Percentiles rank a stretch among this genome's conserved stretches.
These are phyloP conservation scores for Heteromyza rotundicornis DNA, from an alignment of 2,888 invertebrate genomes.

Conservation along the genomic window DNA sequence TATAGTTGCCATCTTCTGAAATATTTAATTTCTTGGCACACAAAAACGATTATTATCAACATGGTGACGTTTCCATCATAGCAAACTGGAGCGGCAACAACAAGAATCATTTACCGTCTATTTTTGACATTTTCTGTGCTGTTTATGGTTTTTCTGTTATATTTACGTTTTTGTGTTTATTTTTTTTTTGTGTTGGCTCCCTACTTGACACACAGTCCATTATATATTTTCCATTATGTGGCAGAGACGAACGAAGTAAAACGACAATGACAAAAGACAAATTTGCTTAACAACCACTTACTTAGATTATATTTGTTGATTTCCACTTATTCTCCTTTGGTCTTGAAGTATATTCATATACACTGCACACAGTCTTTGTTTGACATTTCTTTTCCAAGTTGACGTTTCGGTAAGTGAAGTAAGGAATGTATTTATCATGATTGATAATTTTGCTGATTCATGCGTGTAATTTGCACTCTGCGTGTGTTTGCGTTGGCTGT, in stretches of 20 bases:
- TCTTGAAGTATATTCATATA: neutral
- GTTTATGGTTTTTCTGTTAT: too few species aligned
- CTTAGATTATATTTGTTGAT: conserved; percentile 56
- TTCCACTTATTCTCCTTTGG: conserved; percentile 48
- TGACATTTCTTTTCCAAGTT: neutral
- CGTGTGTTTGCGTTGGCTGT: neutral
- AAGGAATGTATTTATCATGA: conserved; percentile 10
- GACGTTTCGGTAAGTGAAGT: neutral
- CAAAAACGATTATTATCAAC: neutral
- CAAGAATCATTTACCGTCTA: neutral
- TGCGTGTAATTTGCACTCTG: neutral
- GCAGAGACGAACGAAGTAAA: neutral
- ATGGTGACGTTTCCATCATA: neutral
- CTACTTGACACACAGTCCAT: too few species aligned
- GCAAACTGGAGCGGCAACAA: neutral
- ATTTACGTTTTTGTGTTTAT: too few species aligned
- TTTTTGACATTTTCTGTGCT: too few species aligned
- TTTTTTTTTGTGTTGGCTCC: too few species aligned
- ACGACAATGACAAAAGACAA: conserved; percentile 29
- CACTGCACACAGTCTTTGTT: neutral
- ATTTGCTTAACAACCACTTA: conserved; percentile 56
- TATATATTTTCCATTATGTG: neutral
- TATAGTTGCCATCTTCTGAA: too few species aligned
- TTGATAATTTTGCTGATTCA: conserved; percentile 8
- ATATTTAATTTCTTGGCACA: too few species aligned